Base-by-base conservation (phyloP, 2,113 vertebrate species). In the Paratilapia polleni region DNA sequence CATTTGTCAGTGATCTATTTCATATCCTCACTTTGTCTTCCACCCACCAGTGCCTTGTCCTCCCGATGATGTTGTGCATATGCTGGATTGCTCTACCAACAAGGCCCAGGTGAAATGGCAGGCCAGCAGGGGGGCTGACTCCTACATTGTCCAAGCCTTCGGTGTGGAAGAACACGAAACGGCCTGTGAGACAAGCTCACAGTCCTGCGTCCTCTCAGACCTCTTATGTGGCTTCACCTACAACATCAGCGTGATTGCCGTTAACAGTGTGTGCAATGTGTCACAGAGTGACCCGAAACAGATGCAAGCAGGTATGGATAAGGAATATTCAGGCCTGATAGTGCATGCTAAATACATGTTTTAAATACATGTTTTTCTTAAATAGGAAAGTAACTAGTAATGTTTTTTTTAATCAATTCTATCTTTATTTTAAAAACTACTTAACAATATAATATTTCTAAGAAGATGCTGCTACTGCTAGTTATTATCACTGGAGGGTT, bases 171-270 rank as follows among this genome's bases (percentile, higher is more conserved):
- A 91, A 7, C 20, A 92, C 8, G 24, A 82, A 36, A 52, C 82
- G 3, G 20, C 74, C 62, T 96, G 95, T 11, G 70, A 90, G 82
- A 93, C 91, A 9, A 31, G 15, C 2, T 70, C 85, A 0, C n/a
- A 9, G 12, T 84, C 81, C 81, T 95, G 96, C 43, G 19, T 78
- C 13, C 74, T 96, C 12, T 1, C 81, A 4, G 82, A 94, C 64
- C 93, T 96, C 62, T 12, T 68, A 54, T 96, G 96, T 59, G 94
- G 95, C 66, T 93, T 85, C 43, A 90, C 82, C 12, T 96, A 96
- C 92, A 95, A 93, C 84, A 63, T 96, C 90, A 96, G 85, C 2
- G 96, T 96, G 54, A 38, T 85, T 12, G 92, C 95, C 1, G 9
- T 90, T 8, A 92, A 88, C 82, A 43, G 77, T 6, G 11, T 86